These are phyloP conservation scores for Vannuccia rotundouncinata DNA, from an alignment of 2,888 invertebrate genomes.

Conservation along the genomic window DNA sequence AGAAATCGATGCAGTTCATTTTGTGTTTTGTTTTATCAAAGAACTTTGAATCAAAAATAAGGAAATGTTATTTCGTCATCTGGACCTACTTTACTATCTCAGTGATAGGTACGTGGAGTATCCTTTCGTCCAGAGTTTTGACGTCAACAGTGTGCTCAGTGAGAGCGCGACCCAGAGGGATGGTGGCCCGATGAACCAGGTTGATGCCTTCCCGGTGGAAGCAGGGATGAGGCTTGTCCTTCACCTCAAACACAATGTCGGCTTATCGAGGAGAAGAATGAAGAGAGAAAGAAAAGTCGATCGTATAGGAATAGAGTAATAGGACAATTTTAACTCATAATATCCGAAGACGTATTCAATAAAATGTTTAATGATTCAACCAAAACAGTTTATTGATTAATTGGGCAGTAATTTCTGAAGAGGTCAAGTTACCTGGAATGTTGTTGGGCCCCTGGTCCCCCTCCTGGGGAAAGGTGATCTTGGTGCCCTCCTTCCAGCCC, in stretches of 20 bases:
- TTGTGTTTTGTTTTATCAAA: no score
- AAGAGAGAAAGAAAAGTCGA: slow-evolving; percentile 39
- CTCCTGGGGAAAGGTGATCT: slow-evolving; percentile 56
- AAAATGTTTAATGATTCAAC: no score
- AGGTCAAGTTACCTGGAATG: slow-evolving; percentile 50
- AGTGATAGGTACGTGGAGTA: slow-evolving; percentile 56
- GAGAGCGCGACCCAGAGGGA: slow-evolving; percentile 54
- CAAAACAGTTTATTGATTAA: no score
- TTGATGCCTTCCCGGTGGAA: slow-evolving; percentile 53
- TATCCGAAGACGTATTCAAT: no score
- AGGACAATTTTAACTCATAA: no score
- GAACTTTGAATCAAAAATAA: no score
- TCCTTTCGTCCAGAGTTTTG: slow-evolving; percentile 54
- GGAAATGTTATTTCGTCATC: no score
- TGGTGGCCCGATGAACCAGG: slow-evolving; percentile 53
- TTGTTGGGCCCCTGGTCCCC: slow-evolving; percentile 58
- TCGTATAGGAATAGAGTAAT: no score
- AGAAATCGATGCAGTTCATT: no score
- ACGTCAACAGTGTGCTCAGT: slow-evolving; percentile 55
- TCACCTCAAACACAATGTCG: slow-evolving; percentile 57
- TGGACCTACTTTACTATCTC: slow-evolving; percentile 56
- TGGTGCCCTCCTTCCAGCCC: slow-evolving; percentile 56
- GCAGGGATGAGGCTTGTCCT: slow-evolving; percentile 54
- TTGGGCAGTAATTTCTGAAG: no score
- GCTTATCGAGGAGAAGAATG: slow-evolving; percentile 44